These are phyloP conservation scores for Styela plicata DNA, from an alignment of 23 tunicate species.

Conservation along the genomic window DNA sequence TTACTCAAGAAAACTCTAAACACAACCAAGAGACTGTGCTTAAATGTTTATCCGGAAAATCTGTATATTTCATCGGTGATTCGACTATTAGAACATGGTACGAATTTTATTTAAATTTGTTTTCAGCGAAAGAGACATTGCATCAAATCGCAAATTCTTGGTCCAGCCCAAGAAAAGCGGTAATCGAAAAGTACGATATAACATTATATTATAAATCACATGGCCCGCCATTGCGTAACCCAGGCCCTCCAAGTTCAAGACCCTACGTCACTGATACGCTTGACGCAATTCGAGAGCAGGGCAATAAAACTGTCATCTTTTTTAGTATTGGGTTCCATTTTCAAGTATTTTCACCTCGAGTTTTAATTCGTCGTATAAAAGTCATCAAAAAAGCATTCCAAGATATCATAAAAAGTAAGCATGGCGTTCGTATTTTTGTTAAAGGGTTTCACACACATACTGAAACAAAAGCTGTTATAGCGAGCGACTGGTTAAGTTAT, in stretches of 20 bases:
- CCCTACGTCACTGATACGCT: constrained; percentile 45
- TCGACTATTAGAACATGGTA: constrained; percentile 58
- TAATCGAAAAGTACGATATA: not conserved
- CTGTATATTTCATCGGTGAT: constrained; percentile 57
- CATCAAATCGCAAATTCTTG: not conserved
- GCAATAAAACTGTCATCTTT: constrained; percentile 24
- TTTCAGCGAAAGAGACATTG: not conserved
- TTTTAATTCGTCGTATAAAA: constrained; percentile 3
- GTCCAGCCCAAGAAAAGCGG: constrained; percentile 6
- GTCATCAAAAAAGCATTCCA: not conserved
- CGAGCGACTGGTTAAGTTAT: not conserved
- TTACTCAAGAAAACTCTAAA: not conserved
- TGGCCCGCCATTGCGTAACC: constrained; percentile 40
- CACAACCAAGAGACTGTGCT: not conserved
- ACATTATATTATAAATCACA: constrained; percentile 34
- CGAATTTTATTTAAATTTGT: not conserved
- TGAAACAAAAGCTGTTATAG: not conserved
- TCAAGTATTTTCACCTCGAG: constrained; percentile 17
- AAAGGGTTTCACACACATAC: constrained; percentile 25
- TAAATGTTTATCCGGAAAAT: constrained; percentile 30
- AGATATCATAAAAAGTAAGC: not conserved
- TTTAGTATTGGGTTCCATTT: constrained; percentile 44
- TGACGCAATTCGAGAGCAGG: constrained; percentile 16
- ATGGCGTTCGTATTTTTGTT: constrained; percentile 9
- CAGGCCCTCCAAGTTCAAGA: constrained; percentile 23